Conservation (phyloP, 2,797 vertebrate genomes). For the Acanthurus lineatus region DNA sequence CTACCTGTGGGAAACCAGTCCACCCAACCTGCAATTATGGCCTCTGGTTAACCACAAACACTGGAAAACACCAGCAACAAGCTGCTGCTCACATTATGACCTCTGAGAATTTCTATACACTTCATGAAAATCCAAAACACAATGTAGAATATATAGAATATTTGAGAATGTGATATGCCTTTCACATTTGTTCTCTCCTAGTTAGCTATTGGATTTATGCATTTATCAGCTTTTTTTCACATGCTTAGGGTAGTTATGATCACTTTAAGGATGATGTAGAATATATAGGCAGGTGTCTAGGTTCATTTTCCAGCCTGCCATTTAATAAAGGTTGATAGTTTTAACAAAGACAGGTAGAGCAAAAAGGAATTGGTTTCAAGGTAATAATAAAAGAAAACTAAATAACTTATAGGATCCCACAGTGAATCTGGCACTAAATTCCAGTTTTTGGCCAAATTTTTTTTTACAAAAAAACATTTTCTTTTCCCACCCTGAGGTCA, state of each 20-base stretch:
- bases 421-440: neutral
- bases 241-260: neutral
- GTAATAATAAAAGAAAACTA: too few relatives aligned
- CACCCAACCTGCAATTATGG: slow-evolving; percentile 41
- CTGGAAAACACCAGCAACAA: slow-evolving; percentile 14
- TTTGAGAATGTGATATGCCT: neutral
- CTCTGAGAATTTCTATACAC: neutral
- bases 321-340: neutral
- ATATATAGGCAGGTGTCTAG: neutral
- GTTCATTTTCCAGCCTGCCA: neutral
- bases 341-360: neutral
- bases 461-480: neutral
- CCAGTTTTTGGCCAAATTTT: neutral
- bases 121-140: slow-evolving; percentile 5
- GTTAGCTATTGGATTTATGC: neutral
- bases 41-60: slow-evolving; percentile 60
- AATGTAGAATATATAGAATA: too few relatives aligned
- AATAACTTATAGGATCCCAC: neutral
- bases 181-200: slow-evolving; percentile 1
- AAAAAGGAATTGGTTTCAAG: slow-evolving; percentile 17
- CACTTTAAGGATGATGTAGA: neutral
- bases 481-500: neutral
- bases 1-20: slow-evolving; percentile 58
- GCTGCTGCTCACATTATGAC: slow-evolving; percentile 28
- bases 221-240: neutral